A percentile compares a stretch with the other conserved stretches of the same genome.
phyloP scores from a whole-genome alignment of 2,113 vertebrate genomes.

The Alaudala cheleensis region DNA sequence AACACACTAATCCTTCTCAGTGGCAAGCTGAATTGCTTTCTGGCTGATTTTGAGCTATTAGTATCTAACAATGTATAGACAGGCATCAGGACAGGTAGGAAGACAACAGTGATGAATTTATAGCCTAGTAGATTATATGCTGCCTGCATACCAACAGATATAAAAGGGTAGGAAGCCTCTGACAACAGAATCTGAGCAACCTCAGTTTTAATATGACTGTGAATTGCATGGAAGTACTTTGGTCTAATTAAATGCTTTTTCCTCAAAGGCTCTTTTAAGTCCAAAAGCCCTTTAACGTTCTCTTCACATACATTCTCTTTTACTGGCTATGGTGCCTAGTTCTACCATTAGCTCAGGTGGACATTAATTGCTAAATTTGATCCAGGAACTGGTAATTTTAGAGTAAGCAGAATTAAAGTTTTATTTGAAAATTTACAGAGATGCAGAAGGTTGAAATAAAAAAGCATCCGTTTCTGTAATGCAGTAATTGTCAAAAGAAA shows the following conservation, averaged over 20 bases:
- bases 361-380: conserved; percentile 75
- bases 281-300: not conserved
- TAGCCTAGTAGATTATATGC: not conserved
- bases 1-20: conserved; percentile 69
- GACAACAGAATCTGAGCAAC: not conserved
- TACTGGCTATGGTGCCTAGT: not conserved
- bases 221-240: not conserved
- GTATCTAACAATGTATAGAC: not conserved
- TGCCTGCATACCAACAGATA: not conserved
- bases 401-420: conserved; percentile 9
- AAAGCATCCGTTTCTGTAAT: not conserved
- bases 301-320: not conserved
- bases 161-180: not conserved
- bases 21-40: conserved; percentile 40
- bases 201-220: not conserved
- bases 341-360: conserved; percentile 73
- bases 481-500: not conserved
- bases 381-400: conserved; percentile 66
- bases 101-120: not conserved
- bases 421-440: not conserved
- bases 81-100: not conserved
- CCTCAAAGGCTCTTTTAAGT: not conserved
- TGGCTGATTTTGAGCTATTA: not conserved
- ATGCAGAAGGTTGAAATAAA: not conserved
- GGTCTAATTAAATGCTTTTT: not conserved